Percentiles rank a stretch among this genome's conserved stretches.
These are phyloP conservation scores for Spea hammondii DNA, from an alignment of 2,797 vertebrate species.

Conservation along the genomic window DNA sequence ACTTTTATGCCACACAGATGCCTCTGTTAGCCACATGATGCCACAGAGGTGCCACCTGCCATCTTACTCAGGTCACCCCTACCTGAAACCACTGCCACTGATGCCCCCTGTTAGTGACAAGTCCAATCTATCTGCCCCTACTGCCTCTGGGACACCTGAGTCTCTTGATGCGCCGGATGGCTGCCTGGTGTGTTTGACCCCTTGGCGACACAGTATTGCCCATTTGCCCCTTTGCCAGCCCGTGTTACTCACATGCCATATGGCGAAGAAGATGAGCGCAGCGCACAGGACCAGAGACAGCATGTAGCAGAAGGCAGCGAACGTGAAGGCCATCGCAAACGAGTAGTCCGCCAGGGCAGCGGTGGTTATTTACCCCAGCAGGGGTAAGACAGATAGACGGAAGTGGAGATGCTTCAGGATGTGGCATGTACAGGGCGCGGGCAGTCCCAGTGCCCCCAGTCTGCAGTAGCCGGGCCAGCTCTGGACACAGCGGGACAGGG, in stretches of 20 bases:
- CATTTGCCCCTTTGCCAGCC: background rate
- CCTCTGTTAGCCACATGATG: background rate
- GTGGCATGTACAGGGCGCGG: background rate
- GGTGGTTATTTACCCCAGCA: background rate
- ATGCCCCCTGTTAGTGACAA: background rate
- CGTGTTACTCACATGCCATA: conserved; percentile 74
- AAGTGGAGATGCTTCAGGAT: background rate
- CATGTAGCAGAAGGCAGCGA: conserved; percentile 78
- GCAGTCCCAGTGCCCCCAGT: background rate
- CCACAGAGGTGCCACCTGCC: background rate
- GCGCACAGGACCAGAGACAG: conserved; percentile 74
- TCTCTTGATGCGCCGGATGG: too few species aligned
- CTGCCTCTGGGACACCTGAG: too few species aligned
- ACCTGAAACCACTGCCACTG: background rate
- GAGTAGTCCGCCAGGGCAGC: background rate
- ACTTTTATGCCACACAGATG: too few species aligned
- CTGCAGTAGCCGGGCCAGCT: background rate
- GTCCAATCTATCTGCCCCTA: too few species aligned
- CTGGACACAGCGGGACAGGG: background rate
- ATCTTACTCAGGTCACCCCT: too few species aligned
- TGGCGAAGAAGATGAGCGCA: conserved; percentile 76
- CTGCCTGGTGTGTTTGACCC: background rate
- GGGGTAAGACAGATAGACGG: background rate
- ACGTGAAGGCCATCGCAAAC: conserved; percentile 69
- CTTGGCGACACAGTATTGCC: background rate